phyloP scores from a whole-genome alignment of 2,888 invertebrate species.

The Drosophila vallismaia region DNA sequence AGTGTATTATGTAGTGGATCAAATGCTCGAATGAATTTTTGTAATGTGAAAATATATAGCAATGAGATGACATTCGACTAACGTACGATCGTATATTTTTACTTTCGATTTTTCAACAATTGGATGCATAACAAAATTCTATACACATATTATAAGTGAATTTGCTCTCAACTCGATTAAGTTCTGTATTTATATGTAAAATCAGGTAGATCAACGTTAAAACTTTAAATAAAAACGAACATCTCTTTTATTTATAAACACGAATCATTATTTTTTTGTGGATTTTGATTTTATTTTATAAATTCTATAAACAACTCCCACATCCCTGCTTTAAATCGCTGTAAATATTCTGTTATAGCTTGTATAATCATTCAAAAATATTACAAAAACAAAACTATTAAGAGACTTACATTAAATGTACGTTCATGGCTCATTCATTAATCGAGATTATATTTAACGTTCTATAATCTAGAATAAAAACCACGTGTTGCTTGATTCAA shows the following conservation, averaged over 20 bases:
- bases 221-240: conserved; percentile 53
- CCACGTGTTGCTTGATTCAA: conserved; percentile 67
- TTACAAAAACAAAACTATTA: conserved; percentile 16
- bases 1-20: conserved; percentile 38
- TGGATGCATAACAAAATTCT: conserved; percentile 53
- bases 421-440: conserved; percentile 35
- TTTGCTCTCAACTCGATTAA: conserved; percentile 69
- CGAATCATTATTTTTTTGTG: conserved; percentile 15
- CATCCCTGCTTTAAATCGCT: conserved; percentile 29
- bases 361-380: conserved; percentile 24
- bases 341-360: conserved; percentile 72
- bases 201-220: conserved; percentile 56
- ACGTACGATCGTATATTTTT: conserved; percentile 21
- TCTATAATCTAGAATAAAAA: conserved; percentile 68
- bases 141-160: conserved; percentile 58
- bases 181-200: conserved; percentile 71
- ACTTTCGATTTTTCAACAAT: conserved; percentile 42
- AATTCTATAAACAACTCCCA: neutral
- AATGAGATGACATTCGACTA: conserved; percentile 9
- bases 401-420: conserved; percentile 38
- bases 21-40: conserved; percentile 32
- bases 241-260: conserved; percentile 66
- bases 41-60: conserved; percentile 21
- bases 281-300: no score
- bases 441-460: conserved; percentile 44